Evolutionary conservation across 2,113 vertebrate species (phyloP).

Genomic region (Alectura lathami): DNA sequence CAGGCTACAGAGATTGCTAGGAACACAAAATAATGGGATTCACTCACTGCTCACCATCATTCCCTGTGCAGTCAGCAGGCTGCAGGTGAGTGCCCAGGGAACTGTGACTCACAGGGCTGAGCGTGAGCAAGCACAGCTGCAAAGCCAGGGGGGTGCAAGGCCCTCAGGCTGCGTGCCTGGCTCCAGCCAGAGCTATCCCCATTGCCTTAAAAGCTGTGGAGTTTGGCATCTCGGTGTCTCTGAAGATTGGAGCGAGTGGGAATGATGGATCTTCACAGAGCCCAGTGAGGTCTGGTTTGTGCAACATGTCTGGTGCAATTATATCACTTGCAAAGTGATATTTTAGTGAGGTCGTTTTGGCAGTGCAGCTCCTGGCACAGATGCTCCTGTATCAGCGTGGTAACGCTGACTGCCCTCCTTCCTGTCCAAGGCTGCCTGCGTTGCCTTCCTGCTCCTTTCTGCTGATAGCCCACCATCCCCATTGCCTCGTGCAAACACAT

Average conservation of each 20-base stretch:
- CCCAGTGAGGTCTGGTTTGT: neutral
- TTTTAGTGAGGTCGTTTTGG: neutral
- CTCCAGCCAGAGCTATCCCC: neutral
- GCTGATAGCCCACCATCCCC: neutral
- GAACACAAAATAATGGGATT: neutral
- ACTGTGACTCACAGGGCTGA: neutral
- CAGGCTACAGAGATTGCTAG: neutral
- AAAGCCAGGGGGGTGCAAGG: neutral
- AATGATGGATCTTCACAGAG: conserved; percentile 17
- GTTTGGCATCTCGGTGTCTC: neutral
- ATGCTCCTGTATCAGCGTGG: neutral
- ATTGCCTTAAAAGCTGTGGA: neutral
- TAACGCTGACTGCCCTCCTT: neutral
- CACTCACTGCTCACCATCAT: neutral
- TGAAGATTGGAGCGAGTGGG: conserved; percentile 2
- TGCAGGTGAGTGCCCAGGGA: neutral
- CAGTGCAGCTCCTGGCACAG: neutral
- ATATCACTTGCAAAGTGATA: neutral
- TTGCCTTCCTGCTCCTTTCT: neutral
- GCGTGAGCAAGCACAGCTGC: neutral
- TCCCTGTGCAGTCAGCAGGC: neutral
- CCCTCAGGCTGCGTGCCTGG: neutral
- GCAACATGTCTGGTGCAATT: neutral
- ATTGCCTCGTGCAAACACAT: accelerated
- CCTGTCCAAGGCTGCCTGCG: neutral